Base-by-base conservation (phyloP, 2,888 invertebrate species). In the Thereva unica region DNA sequence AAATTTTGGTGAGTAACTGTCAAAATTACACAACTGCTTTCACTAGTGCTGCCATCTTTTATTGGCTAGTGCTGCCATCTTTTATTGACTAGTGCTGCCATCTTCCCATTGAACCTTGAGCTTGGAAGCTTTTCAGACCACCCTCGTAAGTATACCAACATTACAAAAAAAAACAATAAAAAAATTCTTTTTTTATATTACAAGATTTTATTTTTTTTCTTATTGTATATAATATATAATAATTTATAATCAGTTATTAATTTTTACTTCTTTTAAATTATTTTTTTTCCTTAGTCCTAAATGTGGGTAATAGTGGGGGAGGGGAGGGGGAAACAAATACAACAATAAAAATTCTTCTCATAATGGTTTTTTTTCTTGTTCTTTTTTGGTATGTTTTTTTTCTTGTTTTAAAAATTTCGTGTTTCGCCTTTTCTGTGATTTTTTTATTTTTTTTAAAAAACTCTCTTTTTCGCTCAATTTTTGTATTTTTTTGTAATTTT, bases 211-310 rank as follows among this genome's bases (percentile, higher is more conserved):
- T 61, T 61, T 59, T 47, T 50, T 50, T 61, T 49, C 49, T 61
- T 50, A 49, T 61, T 61, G 61, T 61, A 61, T 61, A 61, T 61
- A 61, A 61, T 61, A 61, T 61, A 61, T 61, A 61, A 61, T 61
- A 61, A 50, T 61, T 61, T 61, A 50, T 61, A 61, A 61, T 23
- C 23, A 23, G 23, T 61, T 50, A 61, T 61, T 50, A 61, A 40
- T 61, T 50, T 61, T 61, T 61, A 61, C 61, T 41, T 55, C 50
- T 56, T 44, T 61, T 61, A 40, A 59, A 61, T 45, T 45, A 45
- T 61, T 59, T 49, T 61, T 41, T 23, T 23, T 23, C 23, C 61
- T 50, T 61, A 50, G 41, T 50, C 23, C 61, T 50, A 50, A 61
- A 40, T 61, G 61, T 23, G 23, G 23, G 23, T 23, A 23, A 23